Percentiles rank a stretch among this genome's conserved stretches.
Conservation (phyloP, 2,797 vertebrate species). For the Darevskia nairensis region DNA sequence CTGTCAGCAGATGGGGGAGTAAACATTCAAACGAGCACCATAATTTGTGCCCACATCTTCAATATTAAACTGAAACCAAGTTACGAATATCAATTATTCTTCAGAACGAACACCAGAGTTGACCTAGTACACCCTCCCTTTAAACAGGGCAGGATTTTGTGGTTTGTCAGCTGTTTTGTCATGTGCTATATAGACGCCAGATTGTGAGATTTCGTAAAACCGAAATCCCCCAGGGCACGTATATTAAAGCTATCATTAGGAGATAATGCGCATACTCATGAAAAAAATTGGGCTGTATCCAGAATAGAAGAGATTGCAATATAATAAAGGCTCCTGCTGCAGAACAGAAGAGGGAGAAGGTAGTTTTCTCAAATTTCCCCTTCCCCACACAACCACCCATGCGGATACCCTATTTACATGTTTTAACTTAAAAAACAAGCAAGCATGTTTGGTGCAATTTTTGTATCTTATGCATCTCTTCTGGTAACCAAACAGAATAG, state of each 20-base stretch:
- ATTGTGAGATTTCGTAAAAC: neutral
- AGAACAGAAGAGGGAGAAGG: neutral
- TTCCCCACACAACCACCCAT: neutral
- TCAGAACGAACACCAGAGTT: fast-evolving
- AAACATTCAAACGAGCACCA: neutral
- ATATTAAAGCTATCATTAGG: constrained; percentile 19
- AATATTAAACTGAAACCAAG: neutral
- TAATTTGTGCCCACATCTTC: fast-evolving
- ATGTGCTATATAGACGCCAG: constrained; percentile 3
- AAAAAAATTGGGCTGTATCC: neutral
- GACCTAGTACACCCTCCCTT: neutral
- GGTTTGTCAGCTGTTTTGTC: constrained; percentile 24
- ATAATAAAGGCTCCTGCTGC: neutral
- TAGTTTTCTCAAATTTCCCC: neutral
- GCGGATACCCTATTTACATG: too few species aligned
- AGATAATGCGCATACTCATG: constrained; percentile 1
- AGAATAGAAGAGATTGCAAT: neutral
- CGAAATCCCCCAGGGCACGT: constrained; percentile 14
- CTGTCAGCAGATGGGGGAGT: neutral
- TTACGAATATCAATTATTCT: neutral
- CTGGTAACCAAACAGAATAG: neutral
- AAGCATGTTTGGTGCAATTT: neutral
- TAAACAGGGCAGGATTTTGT: neutral
- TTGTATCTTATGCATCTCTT: too few species aligned
- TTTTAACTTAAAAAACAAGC: too few species aligned